These are phyloP conservation scores for Scelioninae gen. 2 DNA, from an alignment of 2,888 invertebrate genomes.

Conservation along the genomic window DNA sequence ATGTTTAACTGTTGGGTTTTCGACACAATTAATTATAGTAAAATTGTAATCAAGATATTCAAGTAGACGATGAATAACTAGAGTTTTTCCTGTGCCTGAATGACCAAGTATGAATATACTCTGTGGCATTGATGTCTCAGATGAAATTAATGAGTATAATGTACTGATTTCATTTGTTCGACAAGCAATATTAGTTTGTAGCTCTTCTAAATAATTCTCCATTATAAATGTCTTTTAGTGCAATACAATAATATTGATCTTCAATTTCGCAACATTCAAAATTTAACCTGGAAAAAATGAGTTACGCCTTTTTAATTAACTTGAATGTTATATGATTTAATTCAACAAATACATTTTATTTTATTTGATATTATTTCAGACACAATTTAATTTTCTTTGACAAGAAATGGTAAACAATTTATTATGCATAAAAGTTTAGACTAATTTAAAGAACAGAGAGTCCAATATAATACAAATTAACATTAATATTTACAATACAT, in stretches of 20 bases:
- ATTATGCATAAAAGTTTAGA: no score
- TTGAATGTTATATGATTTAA: no score
- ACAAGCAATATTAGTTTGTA: conserved; percentile 74
- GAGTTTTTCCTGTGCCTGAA: conserved; percentile 89
- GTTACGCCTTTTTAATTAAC: conserved; percentile 1
- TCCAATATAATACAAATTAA: no score
- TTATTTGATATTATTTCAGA: no score
- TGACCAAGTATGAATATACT: conserved; percentile 89
- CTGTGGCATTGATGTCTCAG: conserved; percentile 81
- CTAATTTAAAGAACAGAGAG: no score
- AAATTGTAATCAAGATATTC: conserved; percentile 78
- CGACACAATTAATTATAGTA: conserved; percentile 86
- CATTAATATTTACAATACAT: no score
- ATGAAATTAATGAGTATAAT: conserved; percentile 76
- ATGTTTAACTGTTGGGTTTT: conserved; percentile 88
- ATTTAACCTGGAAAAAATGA: conserved; percentile 41
- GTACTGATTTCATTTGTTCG: conserved; percentile 76
- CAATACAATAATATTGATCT: conserved; percentile 52
- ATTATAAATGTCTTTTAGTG: conserved; percentile 68
- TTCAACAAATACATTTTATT: no score
- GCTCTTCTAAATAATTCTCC: conserved; percentile 76
- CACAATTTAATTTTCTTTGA: no score
- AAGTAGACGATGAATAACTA: conserved; percentile 81
- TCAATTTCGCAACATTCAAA: conserved; percentile 51
- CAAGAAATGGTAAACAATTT: no score